Conservation (phyloP, 2,888 invertebrate species). For the Sycophila texana region DNA sequence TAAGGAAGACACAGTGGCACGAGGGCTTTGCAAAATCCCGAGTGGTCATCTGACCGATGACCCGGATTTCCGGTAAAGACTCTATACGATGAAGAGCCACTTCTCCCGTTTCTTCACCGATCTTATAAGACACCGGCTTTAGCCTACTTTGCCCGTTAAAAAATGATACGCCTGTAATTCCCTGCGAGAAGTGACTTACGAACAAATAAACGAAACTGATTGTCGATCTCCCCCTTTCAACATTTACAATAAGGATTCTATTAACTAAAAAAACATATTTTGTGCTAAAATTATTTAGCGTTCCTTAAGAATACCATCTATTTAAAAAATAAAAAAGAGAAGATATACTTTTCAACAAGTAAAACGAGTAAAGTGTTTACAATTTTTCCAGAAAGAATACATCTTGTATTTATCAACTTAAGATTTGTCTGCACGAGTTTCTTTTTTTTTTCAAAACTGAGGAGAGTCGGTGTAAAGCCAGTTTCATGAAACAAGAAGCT, state of each 20-base stretch:
- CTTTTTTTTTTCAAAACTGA: too few species aligned
- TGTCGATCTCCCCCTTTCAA: too few species aligned
- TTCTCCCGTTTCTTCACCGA: constrained; percentile 17
- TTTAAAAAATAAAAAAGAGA: background rate
- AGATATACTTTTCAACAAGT: background rate
- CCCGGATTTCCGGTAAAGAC: constrained; percentile 53
- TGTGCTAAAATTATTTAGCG: too few species aligned
- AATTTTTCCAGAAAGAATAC: too few species aligned
- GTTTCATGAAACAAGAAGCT: constrained; percentile 22
- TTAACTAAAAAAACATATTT: too few species aligned
- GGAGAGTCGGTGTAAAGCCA: background rate
- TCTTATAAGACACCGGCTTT: constrained; percentile 30
- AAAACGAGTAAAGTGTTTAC: too few species aligned
- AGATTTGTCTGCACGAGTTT: background rate
- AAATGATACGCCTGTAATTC: constrained; percentile 11
- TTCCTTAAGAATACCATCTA: background rate
- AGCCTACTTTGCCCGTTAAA: constrained; percentile 30
- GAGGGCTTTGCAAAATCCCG: constrained; percentile 42
- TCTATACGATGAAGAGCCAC: constrained; percentile 3
- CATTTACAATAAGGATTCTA: too few species aligned
- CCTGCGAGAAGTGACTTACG: too few species aligned
- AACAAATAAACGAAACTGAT: too few species aligned
- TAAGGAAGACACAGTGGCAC: constrained; percentile 31
- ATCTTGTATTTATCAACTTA: too few species aligned
- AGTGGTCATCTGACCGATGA: constrained; percentile 53